Evolutionary conservation across 2,797 vertebrate species (phyloP).

Genomic region (Channa striata): DNA sequence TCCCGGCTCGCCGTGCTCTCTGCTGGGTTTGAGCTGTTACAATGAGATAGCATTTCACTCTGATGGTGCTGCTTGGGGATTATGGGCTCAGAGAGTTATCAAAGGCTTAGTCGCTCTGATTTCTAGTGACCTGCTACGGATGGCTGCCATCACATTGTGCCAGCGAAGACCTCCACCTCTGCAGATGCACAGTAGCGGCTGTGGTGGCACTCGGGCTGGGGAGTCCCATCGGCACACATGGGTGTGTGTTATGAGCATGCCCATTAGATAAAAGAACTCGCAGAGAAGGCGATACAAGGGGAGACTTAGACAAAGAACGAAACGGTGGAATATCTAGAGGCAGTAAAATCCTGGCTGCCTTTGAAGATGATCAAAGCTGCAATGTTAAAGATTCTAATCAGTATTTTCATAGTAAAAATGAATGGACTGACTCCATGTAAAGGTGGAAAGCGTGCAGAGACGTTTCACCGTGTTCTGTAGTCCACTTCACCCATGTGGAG

Average conservation of each 20-base stretch:
- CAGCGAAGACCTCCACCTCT: slow-evolving; percentile 54
- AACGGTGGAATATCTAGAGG: not conserved
- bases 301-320: not conserved
- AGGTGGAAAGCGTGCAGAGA: not conserved
- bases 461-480: not conserved
- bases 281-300: not conserved
- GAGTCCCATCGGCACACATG: slow-evolving; percentile 19
- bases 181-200: slow-evolving; percentile 22
- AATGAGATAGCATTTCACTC: slow-evolving; percentile 84
- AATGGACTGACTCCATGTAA: not conserved
- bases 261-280: slow-evolving; percentile 5
- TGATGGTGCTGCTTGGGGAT: slow-evolving; percentile 79
- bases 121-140: slow-evolving; percentile 71
- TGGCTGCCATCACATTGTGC: slow-evolving; percentile 66
- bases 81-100: slow-evolving; percentile 84
- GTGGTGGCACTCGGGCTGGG: slow-evolving; percentile 33
- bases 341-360: not conserved
- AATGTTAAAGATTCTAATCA: not conserved
- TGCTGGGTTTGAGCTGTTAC: slow-evolving; percentile 64
- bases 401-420: not conserved
- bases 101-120: slow-evolving; percentile 82
- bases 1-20: slow-evolving; percentile 52
- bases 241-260: slow-evolving; percentile 13
- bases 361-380: not conserved
- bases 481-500: not conserved